phyloP scores from a whole-genome alignment of 2,113 vertebrate species.

The Chloroceryle aenea region DNA sequence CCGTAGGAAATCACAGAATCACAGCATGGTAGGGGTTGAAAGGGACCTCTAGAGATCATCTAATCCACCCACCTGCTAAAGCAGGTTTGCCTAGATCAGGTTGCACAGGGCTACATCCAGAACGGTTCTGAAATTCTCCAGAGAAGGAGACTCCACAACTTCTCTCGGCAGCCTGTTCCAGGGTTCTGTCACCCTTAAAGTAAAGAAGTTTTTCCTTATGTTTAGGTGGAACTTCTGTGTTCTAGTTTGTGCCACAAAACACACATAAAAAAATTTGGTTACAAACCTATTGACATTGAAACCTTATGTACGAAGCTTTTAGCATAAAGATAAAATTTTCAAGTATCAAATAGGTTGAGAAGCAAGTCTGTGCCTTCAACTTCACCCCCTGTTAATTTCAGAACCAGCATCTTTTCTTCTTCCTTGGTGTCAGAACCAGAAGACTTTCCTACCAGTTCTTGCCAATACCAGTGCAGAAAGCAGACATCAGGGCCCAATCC shows the following conservation, averaged over 20 bases:
- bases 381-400: not conserved
- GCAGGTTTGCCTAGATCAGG: not conserved
- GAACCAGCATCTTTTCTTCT: not conserved
- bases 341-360: not conserved
- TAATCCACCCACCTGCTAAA: not conserved
- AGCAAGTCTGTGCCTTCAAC: not conserved
- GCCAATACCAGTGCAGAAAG: not conserved
- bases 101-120: not conserved
- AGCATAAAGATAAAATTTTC: not conserved
- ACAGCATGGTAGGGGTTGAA: not conserved
- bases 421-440: slow-evolving; percentile 1
- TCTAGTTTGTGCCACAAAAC: not conserved
- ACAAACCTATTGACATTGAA: not conserved
- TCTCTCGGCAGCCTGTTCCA: not conserved
- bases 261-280: not conserved
- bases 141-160: not conserved
- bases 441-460: not conserved
- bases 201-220: not conserved
- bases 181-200: not conserved
- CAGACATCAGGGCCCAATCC: slow-evolving; percentile 23
- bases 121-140: not conserved
- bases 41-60: not conserved
- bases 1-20: not conserved
- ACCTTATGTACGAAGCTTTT: not conserved
- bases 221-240: not conserved